Base-by-base conservation (phyloP, 2,797 vertebrate genomes). In the Spinus pinus region DNA sequence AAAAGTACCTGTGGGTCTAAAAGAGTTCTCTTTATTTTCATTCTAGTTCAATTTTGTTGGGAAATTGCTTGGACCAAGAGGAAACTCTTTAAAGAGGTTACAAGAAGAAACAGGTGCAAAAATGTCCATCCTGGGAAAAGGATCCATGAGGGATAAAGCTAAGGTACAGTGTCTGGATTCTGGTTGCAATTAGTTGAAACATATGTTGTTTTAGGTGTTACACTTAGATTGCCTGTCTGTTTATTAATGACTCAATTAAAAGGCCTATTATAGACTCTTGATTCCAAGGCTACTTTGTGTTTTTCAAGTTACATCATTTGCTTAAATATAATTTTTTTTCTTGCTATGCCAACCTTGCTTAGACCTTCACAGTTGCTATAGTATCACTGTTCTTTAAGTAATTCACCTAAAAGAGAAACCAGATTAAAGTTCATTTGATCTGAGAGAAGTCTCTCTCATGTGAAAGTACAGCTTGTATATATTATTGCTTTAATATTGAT, bases 21-120 rank as follows among this genome's bases (percentile, higher is more conserved):
- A 93, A 73, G n/a, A 66, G 8, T 60, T 80, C 27, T 96, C 46
- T 61, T 95, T 95, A 35, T 74, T 97, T 90, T 75, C 92, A 95
- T 98, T 97, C 94, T 97, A 99, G 99, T 99, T 99, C 98, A 99
- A 99, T 98, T 99, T 99, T 98, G 99, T 99, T 94, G 99, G 99
- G 84, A 99, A 99, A 97, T 98, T 99, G 96, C 98, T 99, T 95
- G 99, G 99, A 96, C 99, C 99, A 90, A 98, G 99, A 98, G 99
- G 99, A 97, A 99, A 99, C 97, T 99, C 99, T 94, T 98, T 99
- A 98, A 99, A 99, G 97, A 98, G 99, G 96, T 98, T 99, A 98
- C 99, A 99, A 97, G 99, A 99, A 96, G 99, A 99, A 98, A 99
- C 99, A 15, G 99, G 99, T 91, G 99, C 99, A 97, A 99, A 99